phyloP scores from a whole-genome alignment of 30 jellyfish, hydroid and myxozoan genomes.

The Morbakka virulenta region DNA sequence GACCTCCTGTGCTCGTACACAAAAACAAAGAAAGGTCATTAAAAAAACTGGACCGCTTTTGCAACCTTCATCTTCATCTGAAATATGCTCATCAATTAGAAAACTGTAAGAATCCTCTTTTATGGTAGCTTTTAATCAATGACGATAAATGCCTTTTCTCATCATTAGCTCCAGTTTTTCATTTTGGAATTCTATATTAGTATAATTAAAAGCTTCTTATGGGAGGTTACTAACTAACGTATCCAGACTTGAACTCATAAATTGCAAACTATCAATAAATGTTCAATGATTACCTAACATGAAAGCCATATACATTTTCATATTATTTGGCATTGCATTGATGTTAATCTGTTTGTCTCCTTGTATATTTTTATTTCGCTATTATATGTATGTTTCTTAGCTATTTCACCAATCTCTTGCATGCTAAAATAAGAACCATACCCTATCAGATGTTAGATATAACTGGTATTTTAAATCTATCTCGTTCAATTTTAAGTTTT shows the following conservation, averaged over 20 bases:
- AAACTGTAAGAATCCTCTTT: conserved; percentile 7
- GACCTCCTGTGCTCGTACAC: not conserved
- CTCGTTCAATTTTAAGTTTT: conserved; percentile 18
- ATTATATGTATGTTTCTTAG: conserved; percentile 27
- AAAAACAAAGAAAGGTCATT: too few species aligned
- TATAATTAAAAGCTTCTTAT: not conserved
- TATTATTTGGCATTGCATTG: conserved; percentile 12
- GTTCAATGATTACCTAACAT: too few species aligned
- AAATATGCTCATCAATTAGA: conserved; percentile 2
- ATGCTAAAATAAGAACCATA: conserved; percentile 36
- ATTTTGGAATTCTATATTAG: not conserved
- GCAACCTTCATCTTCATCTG: conserved; percentile 41
- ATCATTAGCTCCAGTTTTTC: conserved; percentile 17
- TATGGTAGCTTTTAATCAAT: too few species aligned
- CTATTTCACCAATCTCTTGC: too few species aligned
- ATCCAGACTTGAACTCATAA: conserved; percentile 40
- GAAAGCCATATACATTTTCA: conserved; percentile 37
- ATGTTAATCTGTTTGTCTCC: conserved; percentile 16
- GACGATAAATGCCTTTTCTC: conserved; percentile 66
- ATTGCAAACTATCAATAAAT: conserved; percentile 31
- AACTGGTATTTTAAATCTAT: conserved; percentile 45
- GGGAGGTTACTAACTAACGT: conserved; percentile 27
- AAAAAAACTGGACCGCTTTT: too few species aligned
- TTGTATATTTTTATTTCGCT: conserved; percentile 24
- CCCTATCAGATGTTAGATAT: conserved; percentile 43